Conservation (phyloP, 2,888 invertebrate species). For the Philereme transversata region DNA sequence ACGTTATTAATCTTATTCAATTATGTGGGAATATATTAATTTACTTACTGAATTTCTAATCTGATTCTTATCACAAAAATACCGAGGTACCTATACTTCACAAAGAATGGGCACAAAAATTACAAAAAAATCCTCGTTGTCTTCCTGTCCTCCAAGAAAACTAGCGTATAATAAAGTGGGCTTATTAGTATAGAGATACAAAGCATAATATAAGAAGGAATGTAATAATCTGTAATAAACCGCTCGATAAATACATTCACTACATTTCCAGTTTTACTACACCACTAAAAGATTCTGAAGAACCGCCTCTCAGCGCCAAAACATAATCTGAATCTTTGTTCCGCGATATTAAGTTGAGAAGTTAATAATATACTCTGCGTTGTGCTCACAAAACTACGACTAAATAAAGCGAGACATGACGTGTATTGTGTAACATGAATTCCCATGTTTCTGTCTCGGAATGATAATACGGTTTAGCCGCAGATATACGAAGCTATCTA, state of each 20-base stretch:
- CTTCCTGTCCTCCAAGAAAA: slow-evolving; percentile 13
- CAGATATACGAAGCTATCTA: slow-evolving; percentile 33
- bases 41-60: slow-evolving; percentile 5
- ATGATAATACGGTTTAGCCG: slow-evolving; percentile 43
- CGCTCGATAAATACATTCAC: slow-evolving; percentile 47
- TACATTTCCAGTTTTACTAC: slow-evolving; percentile 56
- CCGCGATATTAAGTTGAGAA: slow-evolving; percentile 52
- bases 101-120: slow-evolving; percentile 1
- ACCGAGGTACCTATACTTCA: background rate
- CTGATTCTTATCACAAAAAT: background rate
- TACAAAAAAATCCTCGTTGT: background rate
- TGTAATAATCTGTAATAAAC: slow-evolving; percentile 55
- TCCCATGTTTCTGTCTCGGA: slow-evolving; percentile 46
- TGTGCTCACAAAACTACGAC: slow-evolving; percentile 55
- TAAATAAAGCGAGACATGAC: slow-evolving; percentile 51
- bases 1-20: slow-evolving; percentile 48
- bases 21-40: slow-evolving; percentile 32
- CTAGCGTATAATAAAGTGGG: slow-evolving; percentile 25
- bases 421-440: slow-evolving; percentile 50
- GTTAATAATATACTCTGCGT: slow-evolving; percentile 61
- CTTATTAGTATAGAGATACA: slow-evolving; percentile 55
- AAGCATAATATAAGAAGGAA: slow-evolving; percentile 52
- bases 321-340: slow-evolving; percentile 59
- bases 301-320: slow-evolving; percentile 48
- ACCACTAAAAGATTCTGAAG: slow-evolving; percentile 51